phyloP scores from a whole-genome alignment of 2,888 invertebrate species.

The Heliconius ismenius region DNA sequence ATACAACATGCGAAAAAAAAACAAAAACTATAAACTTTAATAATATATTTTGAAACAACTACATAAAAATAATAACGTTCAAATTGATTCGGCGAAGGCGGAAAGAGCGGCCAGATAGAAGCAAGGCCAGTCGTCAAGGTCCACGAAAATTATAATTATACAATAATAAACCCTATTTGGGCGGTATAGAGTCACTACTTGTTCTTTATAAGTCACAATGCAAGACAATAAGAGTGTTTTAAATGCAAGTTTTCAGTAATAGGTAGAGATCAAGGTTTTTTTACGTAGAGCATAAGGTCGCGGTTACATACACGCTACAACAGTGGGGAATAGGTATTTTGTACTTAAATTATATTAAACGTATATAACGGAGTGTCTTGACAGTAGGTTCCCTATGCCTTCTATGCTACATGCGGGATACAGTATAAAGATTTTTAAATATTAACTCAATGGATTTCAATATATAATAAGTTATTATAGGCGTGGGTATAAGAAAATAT shows the following conservation, averaged over 20 bases:
- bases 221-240: slow-evolving; percentile 76
- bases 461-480: not conserved
- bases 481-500: not conserved
- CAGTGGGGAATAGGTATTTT: slow-evolving; percentile 36
- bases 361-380: not conserved
- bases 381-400: too few species aligned
- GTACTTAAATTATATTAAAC: not conserved
- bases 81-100: slow-evolving; percentile 80
- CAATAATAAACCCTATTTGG: slow-evolving; percentile 49
- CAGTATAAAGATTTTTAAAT: not conserved
- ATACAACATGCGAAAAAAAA: not conserved
- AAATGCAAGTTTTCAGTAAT: slow-evolving; percentile 80
- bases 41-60: slow-evolving; percentile 34
- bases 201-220: slow-evolving; percentile 48
- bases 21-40: slow-evolving; percentile 4
- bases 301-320: slow-evolving; percentile 33
- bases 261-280: slow-evolving; percentile 76
- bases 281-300: slow-evolving; percentile 46
- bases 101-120: slow-evolving; percentile 79
- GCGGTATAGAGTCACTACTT: slow-evolving; percentile 54
- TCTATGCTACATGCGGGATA: too few species aligned
- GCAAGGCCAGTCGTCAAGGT: slow-evolving; percentile 78
- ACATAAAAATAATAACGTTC: slow-evolving; percentile 64
- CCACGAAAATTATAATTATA: slow-evolving; percentile 53
- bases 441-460: not conserved